phyloP scores from a whole-genome alignment of 2,888 invertebrate genomes.

The Melieria crassipennis region DNA sequence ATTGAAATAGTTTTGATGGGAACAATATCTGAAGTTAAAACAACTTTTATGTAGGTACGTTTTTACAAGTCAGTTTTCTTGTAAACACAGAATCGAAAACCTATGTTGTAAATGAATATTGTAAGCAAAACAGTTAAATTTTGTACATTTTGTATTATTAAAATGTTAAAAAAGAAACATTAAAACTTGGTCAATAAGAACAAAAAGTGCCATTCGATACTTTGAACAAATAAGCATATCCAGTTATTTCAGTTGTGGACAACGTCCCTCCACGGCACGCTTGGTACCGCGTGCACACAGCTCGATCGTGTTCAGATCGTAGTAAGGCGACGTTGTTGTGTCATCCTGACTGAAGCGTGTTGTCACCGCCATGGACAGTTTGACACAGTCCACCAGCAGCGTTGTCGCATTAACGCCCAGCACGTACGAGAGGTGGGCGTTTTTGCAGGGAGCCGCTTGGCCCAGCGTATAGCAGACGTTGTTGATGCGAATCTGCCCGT shows the following conservation, averaged over 20 bases:
- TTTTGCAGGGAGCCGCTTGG: conserved; percentile 51
- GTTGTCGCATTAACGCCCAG: conserved; percentile 73
- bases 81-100: too few species aligned
- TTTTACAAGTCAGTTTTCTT: too few species aligned
- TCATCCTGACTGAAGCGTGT: conserved; percentile 58
- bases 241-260: conserved; percentile 35
- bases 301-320: conserved; percentile 49
- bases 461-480: conserved; percentile 56
- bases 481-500: conserved; percentile 67
- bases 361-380: conserved; percentile 51
- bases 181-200: too few species aligned
- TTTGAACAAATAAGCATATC: too few species aligned
- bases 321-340: conserved; percentile 37
- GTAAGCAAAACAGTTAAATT: too few species aligned
- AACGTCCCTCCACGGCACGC: conserved; percentile 52
- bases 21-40: too few species aligned
- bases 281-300: conserved; percentile 55
- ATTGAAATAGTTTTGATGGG: too few species aligned
- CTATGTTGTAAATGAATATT: too few species aligned
- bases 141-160: too few species aligned
- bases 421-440: conserved; percentile 64
- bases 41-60: too few species aligned
- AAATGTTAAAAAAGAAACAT: too few species aligned
- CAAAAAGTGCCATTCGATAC: too few species aligned
- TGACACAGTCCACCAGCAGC: conserved; percentile 70